Evolutionary conservation across 2,888 invertebrate genomes (phyloP), one percentile per base, ranked within the genome.

Genomic region (Sarcophaga subvicina): DNA sequence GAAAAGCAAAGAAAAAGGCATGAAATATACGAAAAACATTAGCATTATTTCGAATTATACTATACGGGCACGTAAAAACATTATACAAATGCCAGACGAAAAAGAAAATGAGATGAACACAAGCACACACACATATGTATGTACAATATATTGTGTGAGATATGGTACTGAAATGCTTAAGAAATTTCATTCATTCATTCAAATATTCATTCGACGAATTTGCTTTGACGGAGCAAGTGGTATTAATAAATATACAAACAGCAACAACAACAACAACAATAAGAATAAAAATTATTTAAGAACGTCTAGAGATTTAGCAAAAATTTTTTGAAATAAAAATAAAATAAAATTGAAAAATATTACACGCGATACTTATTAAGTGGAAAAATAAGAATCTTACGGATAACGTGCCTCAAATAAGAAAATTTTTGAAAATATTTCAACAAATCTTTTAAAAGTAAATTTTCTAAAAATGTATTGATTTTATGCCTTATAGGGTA

Each of bases 141-240:
- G 4, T 1, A 37, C 37, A 37, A 2, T 37, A 37, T 37, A 37
- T 37, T 37, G 37, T 37, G 6, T 6, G 37, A 37, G 37, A 37
- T 37, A 6, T 6, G 6, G 37, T 6, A 37, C 67, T 49, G 76
- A 77, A 83, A 60, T 72, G 71, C 70, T 72, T 76, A 81, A 87
- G 75, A 82, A 84, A 81, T 62, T 87, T 87, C 87, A 87, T 87
- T 87, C 87, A 87, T 86, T 81, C 70, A 80, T 49, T 49, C 0
- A 49, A 49, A 49, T 49, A 64, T 64, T 66, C 71, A 85, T 75
- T 82, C 70, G 66, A 78, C 84, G 49, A 70, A 62, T 78, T 78
- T 78, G 83, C 83, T 84, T 81, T 79, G 81, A 73, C 84, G 76
- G 75, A 87, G 84, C 87, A 87, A 87, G 87, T 87, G 87, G 84